Evolutionary conservation across 2,113 vertebrate species (phyloP), one percentile per base, ranked within the genome.

Genomic region (Canis aureus): DNA sequence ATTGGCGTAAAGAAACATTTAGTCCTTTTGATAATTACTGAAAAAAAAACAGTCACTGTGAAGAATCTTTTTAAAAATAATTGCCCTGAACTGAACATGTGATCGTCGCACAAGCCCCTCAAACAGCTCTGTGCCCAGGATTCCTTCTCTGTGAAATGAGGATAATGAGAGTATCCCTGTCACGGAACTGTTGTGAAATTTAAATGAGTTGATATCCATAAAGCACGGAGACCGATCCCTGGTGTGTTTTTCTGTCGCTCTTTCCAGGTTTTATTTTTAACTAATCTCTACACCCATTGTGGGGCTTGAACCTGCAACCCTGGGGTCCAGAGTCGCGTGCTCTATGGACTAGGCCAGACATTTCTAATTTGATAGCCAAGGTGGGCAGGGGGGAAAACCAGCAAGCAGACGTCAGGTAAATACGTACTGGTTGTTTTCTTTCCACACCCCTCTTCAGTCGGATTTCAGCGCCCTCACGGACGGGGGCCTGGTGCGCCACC

Each of bases 31-130:
- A 62, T 84, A 80, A 89, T 53, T 60, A 88, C 1, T 92, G 19
- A 57, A 64, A 79, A 90, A 38, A 38, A 38, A 38, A 38, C 38
- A 76, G 20, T 79, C 43, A 82, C 38, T 69, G 27, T 85, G 79
- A 73, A 86, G 19, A 49, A 12, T 82, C 71, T 49, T 82, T 89
- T 88, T 16, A 83, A 87, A 89, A 85, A 80, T n/a, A 78, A 84
- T 16, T 90, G 35, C 53, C 35, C 25, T 66, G 59, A 81, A 53
- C 62, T 51, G 74, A 13, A 51, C n/a, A 32, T 38, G 8, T 81
- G 19, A 69, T 32, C 57, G 6, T 67, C 74, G 43, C 81, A 79
- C 13, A 78, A 79, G 62, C 2, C 35, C 51, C 25, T 93, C 5
- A 51, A 91, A 78, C 29, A 22, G 29, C 32, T 86, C 38, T 66